Evolutionary conservation across 2,888 invertebrate genomes (phyloP).

Genomic region (Drosophila tripunctata): DNA sequence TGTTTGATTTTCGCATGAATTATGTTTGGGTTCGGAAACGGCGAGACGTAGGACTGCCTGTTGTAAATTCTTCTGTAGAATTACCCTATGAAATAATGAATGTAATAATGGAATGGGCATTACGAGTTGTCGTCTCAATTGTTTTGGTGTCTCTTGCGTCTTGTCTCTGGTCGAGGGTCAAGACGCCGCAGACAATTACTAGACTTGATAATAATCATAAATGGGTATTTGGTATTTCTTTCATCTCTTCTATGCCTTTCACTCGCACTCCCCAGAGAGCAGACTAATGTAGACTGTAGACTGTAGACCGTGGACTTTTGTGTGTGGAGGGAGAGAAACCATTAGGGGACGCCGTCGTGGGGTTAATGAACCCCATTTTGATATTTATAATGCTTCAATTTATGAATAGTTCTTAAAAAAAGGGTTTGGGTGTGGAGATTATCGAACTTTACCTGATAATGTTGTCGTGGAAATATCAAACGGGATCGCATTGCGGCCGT

Average conservation of each 20-base stretch:
- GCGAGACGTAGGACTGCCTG: background rate
- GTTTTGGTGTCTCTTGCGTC: conserved; percentile 38
- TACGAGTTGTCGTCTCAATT: conserved; percentile 26
- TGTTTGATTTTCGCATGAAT: background rate
- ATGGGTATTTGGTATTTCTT: conserved; percentile 6
- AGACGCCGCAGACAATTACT: conserved; percentile 51
- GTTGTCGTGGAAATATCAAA: conserved; percentile 81
- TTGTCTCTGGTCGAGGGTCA: conserved; percentile 49
- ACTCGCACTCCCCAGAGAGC: conserved; percentile 25
- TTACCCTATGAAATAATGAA: background rate
- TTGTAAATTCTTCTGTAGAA: conserved; percentile 8
- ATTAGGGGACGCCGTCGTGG: conserved; percentile 38
- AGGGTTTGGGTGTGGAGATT: background rate
- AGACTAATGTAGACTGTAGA: background rate
- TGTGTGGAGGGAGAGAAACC: background rate
- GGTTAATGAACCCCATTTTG: conserved; percentile 64
- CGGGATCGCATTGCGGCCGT: conserved; percentile 76
- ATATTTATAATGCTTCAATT: conserved; percentile 9
- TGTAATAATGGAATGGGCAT: conserved; percentile 22
- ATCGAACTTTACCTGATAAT: conserved; percentile 73
- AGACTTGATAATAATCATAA: conserved; percentile 56
- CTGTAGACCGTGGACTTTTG: background rate
- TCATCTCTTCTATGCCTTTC: conserved; percentile 48
- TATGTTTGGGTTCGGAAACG: background rate
- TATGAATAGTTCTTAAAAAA: too few relatives aligned